These are phyloP conservation scores for Ceratitis capitata DNA, from an alignment of 1,140 invertebrate species.

Conservation along the genomic window DNA sequence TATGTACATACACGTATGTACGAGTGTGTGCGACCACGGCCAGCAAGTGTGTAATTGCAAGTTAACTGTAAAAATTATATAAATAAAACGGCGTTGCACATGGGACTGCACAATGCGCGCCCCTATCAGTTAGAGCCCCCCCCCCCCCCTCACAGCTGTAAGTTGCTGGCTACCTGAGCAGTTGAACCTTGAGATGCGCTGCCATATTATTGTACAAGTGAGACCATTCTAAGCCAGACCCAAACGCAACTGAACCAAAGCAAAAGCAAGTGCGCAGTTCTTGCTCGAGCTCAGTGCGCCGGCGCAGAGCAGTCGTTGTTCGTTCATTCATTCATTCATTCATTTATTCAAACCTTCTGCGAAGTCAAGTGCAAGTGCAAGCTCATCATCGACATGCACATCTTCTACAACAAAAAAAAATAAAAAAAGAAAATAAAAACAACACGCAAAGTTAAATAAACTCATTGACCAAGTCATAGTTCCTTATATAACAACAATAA, in stretches of 20 bases:
- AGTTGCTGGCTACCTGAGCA: not conserved
- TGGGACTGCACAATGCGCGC: not conserved
- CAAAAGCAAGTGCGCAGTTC: not conserved
- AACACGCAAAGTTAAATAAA: not conserved
- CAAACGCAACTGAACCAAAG: not conserved
- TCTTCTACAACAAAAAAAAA: not conserved
- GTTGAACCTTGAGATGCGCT: not conserved
- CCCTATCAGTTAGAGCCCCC: not conserved
- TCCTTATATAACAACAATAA: not conserved
- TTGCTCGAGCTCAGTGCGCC: not conserved
- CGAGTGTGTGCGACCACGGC: not conserved
- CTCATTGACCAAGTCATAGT: constrained; percentile 34
- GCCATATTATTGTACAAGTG: too few relatives aligned
- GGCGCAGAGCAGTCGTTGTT: not conserved
- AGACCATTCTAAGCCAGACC: not conserved
- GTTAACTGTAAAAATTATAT: constrained; percentile 24
- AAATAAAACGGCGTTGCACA: constrained; percentile 2
- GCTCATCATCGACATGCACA: constrained; percentile 27
- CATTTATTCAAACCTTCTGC: not conserved
- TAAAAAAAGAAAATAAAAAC: not conserved
- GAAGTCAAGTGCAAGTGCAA: constrained; percentile 32
- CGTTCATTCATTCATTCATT: not conserved
- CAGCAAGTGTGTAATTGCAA: constrained; percentile 6
- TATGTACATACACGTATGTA: not conserved
- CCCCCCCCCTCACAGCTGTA: not conserved